These are phyloP conservation scores for Solen grandis DNA, from an alignment of 1,140 invertebrate genomes.

Conservation along the genomic window DNA sequence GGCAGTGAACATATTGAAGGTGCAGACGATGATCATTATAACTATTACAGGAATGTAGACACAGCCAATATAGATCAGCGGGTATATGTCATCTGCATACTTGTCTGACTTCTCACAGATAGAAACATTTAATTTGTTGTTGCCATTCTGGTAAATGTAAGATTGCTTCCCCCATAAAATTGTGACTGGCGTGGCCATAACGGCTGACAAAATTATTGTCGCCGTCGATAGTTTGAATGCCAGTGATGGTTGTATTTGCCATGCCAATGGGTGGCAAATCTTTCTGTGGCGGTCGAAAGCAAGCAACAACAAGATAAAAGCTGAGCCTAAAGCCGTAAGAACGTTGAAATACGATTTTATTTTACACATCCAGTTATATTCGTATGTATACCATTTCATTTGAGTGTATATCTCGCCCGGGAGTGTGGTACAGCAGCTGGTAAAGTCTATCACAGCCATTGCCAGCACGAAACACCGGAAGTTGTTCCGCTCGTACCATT, in stretches of 20 bases:
- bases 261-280: conserved; percentile 59
- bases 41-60: conserved; percentile 27
- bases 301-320: conserved; percentile 57
- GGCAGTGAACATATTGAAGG: conserved; percentile 26
- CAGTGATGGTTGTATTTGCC: conserved; percentile 56
- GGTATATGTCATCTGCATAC: conserved; percentile 31
- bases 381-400: conserved; percentile 65
- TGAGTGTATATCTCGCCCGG: conserved; percentile 66
- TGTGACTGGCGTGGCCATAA: conserved; percentile 5
- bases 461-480: conserved; percentile 62
- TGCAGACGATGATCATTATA: conserved; percentile 19
- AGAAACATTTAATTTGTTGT: conserved; percentile 20
- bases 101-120: conserved; percentile 38
- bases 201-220: background rate
- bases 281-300: conserved; percentile 65
- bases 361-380: conserved; percentile 56
- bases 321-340: conserved; percentile 62
- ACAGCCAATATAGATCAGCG: conserved; percentile 29
- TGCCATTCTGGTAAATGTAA: background rate
- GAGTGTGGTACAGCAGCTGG: conserved; percentile 64
- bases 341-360: conserved; percentile 60
- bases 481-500: conserved; percentile 53
- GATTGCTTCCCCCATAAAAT: conserved; percentile 51
- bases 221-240: conserved; percentile 21
- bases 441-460: conserved; percentile 63